Base-by-base conservation (phyloP, 2,797 vertebrate genomes). In the Pangasius larnaudii region DNA sequence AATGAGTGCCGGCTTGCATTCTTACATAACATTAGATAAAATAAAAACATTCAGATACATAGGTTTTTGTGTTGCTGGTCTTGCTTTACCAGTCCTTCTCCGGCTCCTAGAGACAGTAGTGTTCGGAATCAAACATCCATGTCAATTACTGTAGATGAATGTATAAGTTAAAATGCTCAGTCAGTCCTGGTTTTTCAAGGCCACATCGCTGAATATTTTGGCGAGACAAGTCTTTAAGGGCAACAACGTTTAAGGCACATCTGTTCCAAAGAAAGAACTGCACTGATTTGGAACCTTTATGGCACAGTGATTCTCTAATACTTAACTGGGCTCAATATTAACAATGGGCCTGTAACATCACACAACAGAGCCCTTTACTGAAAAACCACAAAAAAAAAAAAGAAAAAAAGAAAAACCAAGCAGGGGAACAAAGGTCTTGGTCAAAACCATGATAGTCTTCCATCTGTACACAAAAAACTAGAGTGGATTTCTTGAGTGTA, bases 251-350 rank as follows among this genome's bases (percentile, higher is more conserved):
- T 91, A 94, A 94, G 93, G 94, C 94, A 95, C 93, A 94, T 56
- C 86, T 89, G 91, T 86, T 91, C 88, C 87, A 85, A 93, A 90
- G 79, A 86, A 91, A 78, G 85, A 84, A 88, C 91, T 88, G 88
- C 49, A 39, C 88, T 91, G 72, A 87, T 91, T 79, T 89, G 84
- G 89, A 67, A 83, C 88, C 86, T 92, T 87, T 86, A 93, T 92
- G 93, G 93, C 93, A 95, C 92, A 92, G 88, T 83, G 91, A 94
- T 93, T 93, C 91, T 93, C 92, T 90, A 94, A 87, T 86, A 92
- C 93, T 85, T 90, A 92, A 91, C 92, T 87, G 88, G 80, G 92
- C 92, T 87, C 88, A 91, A 91, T 90, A 92, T 87, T 85, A 88
- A 61, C 88, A 49, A 85, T 39, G 92, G 89, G 88, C 85, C 74